Percentiles rank a stretch among this genome's conserved stretches.
Conservation (phyloP, 1,140 invertebrate genomes). For the Aporrectodea caliginosa region DNA sequence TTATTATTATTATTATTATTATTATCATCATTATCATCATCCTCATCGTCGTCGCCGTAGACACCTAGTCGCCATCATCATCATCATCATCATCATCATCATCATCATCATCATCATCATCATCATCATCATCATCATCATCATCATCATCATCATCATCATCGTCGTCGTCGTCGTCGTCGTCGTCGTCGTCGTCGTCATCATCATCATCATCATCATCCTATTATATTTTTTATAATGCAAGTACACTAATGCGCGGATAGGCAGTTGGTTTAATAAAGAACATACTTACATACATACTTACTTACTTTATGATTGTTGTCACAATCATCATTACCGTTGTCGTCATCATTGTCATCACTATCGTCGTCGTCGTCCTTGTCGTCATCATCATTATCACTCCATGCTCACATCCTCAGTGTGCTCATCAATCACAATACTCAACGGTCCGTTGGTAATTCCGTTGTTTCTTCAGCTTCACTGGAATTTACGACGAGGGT, state of each 20-base stretch:
- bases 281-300: no score
- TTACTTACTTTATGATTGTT: no score
- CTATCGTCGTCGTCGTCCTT: slow-evolving; percentile 4
- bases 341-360: slow-evolving; percentile 12
- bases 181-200: no score
- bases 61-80: slow-evolving; percentile 9
- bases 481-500: slow-evolving; percentile 36
- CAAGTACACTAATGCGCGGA: no score
- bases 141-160: background rate
- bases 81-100: slow-evolving; percentile 14
- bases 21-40: no score
- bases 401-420: background rate
- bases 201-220: no score
- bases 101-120: slow-evolving; percentile 25
- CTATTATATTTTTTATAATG: no score
- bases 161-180: no score
- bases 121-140: slow-evolving; percentile 19
- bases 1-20: no score
- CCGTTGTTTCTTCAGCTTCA: slow-evolving; percentile 43
- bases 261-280: no score
- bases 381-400: slow-evolving; percentile 15
- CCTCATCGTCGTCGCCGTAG: no score
- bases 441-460: background rate
- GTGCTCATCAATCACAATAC: slow-evolving; percentile 1
- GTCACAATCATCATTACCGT: slow-evolving; percentile 13